These are phyloP conservation scores for Centropyge bicolor DNA, from an alignment of 2,797 vertebrate genomes.

Conservation along the genomic window DNA sequence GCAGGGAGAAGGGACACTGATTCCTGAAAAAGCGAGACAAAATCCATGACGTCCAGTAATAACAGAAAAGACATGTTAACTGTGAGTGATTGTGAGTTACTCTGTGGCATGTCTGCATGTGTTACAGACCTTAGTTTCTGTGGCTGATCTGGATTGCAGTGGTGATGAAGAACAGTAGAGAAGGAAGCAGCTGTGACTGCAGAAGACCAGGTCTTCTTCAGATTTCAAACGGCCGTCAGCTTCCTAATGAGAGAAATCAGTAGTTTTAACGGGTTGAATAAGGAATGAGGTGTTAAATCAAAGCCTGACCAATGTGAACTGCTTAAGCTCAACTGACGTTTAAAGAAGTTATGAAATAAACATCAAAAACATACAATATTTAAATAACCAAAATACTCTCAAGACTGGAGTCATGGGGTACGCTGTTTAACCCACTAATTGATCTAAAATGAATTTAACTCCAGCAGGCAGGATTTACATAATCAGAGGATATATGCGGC, in stretches of 20 bases:
- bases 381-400: conserved; percentile 51
- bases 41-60: conserved; percentile 1
- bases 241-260: conserved; percentile 67
- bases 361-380: conserved; percentile 64
- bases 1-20: conserved; percentile 82
- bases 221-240: conserved; percentile 83
- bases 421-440: conserved; percentile 65
- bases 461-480: conserved; percentile 62
- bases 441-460: conserved; percentile 57
- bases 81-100: neutral
- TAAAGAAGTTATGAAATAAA: conserved; percentile 57
- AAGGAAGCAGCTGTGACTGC: conserved; percentile 97
- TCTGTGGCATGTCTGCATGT: conserved; percentile 1
- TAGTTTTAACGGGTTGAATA: conserved; percentile 40
- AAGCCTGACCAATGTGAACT: conserved; percentile 42
- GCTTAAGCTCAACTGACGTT: conserved; percentile 40
- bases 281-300: conserved; percentile 47
- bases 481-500: conserved; percentile 55
- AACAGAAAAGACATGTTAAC: neutral
- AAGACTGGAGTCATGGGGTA: conserved; percentile 35
- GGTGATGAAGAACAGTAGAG: conserved; percentile 89
- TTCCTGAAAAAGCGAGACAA: conserved; percentile 81
- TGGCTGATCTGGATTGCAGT: conserved; percentile 85
- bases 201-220: conserved; percentile 93
- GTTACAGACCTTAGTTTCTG: conserved; percentile 89